Evolutionary conservation across 2,113 vertebrate species (phyloP), one percentile per base, ranked within the genome.

Genomic region (Nibea albiflora): DNA sequence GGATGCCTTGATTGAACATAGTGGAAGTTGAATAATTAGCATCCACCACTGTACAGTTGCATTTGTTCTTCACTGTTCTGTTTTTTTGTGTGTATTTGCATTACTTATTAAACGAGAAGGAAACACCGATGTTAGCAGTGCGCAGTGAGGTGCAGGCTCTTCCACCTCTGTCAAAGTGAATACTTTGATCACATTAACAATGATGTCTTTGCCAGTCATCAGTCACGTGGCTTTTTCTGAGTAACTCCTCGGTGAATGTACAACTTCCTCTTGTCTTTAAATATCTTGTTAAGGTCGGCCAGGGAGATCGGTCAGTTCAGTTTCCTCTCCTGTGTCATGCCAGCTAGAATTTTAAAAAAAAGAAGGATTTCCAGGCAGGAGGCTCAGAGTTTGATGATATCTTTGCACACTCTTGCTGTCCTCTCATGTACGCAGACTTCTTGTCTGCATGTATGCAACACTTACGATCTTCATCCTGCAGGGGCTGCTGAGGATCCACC

Each of bases 401-500:
- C 35, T 35, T 35, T 35, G 35, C 35, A 35, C 35, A 8, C 35
- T 35, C 35, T 35, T 35, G 35, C 6, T 8, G 8, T 35, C 35
- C 35, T 35, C 35, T 35, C 35, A 35, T 35, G 49, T 46, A 46
- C 54, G 5, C 39, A 22, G 2, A 31, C 26, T 73, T 69, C 15
- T 64, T 70, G n/a, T 63, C 52, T 54, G 14, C 39, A 42, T n/a
- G 76, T 22, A 39, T 39, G 4, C 12, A 83, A 80, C 71, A 78
- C 9, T 78, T 87, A 11, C 31, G 15, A 3, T 89, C 14, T 35
- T 69, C 69, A 16, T 85, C 78, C 64, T 91, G 80, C 62, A 98
- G 97, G 96, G 92, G 26, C 83, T 97, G 80, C 94, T 98, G 78
- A 96, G 97, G 77, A 95, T 98, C 77, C 97, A 97, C 46, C 93